These are phyloP conservation scores for Gymnopithys bicolor DNA, from an alignment of 2,797 vertebrate genomes.

Conservation along the genomic window DNA sequence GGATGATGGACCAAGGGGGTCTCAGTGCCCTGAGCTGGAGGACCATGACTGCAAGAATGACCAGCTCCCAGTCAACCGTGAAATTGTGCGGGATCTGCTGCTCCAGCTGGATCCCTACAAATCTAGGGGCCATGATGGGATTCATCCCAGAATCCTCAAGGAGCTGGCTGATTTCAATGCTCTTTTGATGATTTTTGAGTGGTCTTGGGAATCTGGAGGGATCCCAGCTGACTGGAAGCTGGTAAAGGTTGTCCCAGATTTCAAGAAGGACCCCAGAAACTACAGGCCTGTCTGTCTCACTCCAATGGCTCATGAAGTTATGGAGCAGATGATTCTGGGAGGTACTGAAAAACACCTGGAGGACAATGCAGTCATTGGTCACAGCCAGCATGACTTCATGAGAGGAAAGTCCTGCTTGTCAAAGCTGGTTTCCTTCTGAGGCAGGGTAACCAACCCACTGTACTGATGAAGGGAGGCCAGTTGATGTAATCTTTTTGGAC, in stretches of 20 bases:
- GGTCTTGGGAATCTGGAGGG: not conserved
- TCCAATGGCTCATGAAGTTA: not conserved
- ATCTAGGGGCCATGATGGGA: not conserved
- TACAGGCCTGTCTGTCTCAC: too few species aligned
- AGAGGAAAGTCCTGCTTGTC: not conserved
- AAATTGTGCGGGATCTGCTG: not conserved
- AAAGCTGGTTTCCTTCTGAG: not conserved
- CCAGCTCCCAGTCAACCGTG: not conserved
- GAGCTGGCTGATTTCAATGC: not conserved
- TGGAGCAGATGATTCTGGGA: not conserved
- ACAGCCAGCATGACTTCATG: not conserved
- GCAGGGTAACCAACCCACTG: not conserved
- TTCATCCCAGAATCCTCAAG: not conserved
- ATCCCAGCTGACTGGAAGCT: not conserved
- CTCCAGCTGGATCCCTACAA: not conserved
- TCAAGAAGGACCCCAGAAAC: not conserved
- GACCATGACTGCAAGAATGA: accelerated
- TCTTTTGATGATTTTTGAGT: not conserved
- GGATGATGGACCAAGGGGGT: not conserved
- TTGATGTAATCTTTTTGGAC: not conserved
- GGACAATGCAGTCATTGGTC: not conserved
- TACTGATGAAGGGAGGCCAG: not conserved
- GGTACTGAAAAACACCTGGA: not conserved
- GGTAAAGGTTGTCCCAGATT: accelerated
- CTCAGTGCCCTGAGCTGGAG: not conserved